Evolutionary conservation across 2,888 invertebrate species (phyloP).

Genomic region (Oithona nana): DNA sequence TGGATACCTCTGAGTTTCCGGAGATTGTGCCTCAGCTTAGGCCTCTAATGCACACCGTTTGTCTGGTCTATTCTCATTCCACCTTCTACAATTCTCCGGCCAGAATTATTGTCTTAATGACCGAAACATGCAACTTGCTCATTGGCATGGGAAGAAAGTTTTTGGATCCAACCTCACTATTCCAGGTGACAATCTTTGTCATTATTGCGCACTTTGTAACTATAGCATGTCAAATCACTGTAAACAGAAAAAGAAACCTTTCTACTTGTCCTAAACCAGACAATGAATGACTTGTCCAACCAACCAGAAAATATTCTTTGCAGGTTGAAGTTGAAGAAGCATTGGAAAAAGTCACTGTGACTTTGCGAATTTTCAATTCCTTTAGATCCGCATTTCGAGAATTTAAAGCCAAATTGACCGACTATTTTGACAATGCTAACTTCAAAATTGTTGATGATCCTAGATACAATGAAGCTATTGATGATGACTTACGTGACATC

Average conservation of each 20-base stretch:
- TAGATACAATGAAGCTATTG: not conserved
- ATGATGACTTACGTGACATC: not conserved
- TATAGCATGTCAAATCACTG: too few relatives aligned
- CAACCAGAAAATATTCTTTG: not conserved
- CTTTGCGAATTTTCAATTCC: constrained; percentile 13
- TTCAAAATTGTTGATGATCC: not conserved
- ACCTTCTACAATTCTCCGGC: constrained; percentile 67
- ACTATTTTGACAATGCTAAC: constrained; percentile 37
- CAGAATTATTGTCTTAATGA: constrained; percentile 66
- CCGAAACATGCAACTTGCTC: constrained; percentile 72
- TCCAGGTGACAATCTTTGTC: constrained; percentile 86
- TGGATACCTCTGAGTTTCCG: constrained; percentile 42
- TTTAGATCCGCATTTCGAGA: constrained; percentile 33
- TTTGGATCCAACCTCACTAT: constrained; percentile 72
- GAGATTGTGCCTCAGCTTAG: constrained; percentile 54
- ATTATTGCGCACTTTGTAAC: too few relatives aligned
- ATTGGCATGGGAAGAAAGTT: constrained; percentile 72
- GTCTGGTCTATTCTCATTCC: constrained; percentile 75
- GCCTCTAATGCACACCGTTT: constrained; percentile 65
- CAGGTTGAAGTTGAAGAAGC: constrained; percentile 17
- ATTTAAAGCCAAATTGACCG: constrained; percentile 45
- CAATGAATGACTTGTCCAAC: too few relatives aligned
- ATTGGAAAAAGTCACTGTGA: constrained; percentile 18
- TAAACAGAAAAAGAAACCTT: constrained; percentile 27
- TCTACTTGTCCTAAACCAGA: too few relatives aligned